Percentiles rank a stretch among this genome's conserved stretches.
Conservation (phyloP, 1,140 invertebrate species). For the Pseudomyrmex dendroicus region DNA sequence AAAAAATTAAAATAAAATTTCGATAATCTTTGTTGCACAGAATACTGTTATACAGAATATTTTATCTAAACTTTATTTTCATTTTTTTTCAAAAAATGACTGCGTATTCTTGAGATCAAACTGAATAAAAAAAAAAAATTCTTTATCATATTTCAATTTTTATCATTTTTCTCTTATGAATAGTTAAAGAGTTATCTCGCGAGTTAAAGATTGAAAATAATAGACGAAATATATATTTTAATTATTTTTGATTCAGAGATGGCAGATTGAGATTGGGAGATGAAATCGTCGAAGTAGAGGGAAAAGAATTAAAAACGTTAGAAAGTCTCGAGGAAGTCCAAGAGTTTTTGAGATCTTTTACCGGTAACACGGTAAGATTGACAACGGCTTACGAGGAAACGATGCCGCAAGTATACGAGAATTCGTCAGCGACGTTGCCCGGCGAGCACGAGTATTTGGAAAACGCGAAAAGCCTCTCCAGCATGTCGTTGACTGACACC, state of each 20-base stretch:
- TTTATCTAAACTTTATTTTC: too few relatives aligned
- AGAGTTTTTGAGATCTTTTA: conserved; percentile 81
- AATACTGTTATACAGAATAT: too few relatives aligned
- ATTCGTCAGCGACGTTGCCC: conserved; percentile 59
- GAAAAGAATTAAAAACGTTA: conserved; percentile 91
- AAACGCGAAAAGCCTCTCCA: conserved; percentile 79
- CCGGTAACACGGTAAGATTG: conserved; percentile 78
- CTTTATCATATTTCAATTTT: too few relatives aligned
- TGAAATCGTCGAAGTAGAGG: conserved; percentile 95
- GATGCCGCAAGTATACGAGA: conserved; percentile 79
- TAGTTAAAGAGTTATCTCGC: too few relatives aligned
- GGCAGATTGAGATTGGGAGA: conserved; percentile 92
- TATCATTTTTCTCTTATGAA: too few relatives aligned
- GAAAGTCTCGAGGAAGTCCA: conserved; percentile 89
- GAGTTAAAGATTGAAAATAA: too few relatives aligned
- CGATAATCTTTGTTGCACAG: too few relatives aligned
- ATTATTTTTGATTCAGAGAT: conserved; percentile 86
- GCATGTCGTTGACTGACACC: conserved; percentile 74
- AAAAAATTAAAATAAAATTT: too few relatives aligned
- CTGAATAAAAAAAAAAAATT: too few relatives aligned
- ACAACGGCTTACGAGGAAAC: conserved; percentile 82
- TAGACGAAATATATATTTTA: background rate
- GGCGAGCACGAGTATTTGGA: conserved; percentile 78
- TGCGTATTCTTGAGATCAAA: too few relatives aligned
- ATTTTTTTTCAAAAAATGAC: too few relatives aligned